phyloP scores from a whole-genome alignment of 2,888 invertebrate species.

The Chrysina gloriosa region DNA sequence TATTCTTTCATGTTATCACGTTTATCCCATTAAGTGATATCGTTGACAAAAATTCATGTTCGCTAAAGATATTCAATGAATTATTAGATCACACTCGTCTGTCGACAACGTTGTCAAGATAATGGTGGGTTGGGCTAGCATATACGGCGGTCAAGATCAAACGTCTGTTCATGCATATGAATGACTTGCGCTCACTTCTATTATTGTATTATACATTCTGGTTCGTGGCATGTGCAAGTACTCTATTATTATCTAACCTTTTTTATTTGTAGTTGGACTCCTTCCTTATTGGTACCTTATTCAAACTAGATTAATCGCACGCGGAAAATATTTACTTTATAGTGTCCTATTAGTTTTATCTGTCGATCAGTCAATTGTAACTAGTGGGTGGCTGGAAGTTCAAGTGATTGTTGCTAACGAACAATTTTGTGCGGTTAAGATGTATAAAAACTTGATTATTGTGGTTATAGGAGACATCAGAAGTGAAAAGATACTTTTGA shows the following conservation, averaged over 20 bases:
- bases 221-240: conserved; percentile 18
- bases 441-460: no score
- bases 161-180: conserved; percentile 28
- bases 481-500: no score
- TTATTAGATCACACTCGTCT: conserved; percentile 32
- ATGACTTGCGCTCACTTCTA: conserved; percentile 23
- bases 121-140: conserved; percentile 25
- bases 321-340: background rate
- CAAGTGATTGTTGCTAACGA: no score
- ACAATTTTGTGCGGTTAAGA: no score
- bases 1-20: no score
- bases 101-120: conserved; percentile 27
- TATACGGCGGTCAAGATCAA: conserved; percentile 37
- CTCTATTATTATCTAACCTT: conserved; percentile 18
- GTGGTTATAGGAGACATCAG: no score
- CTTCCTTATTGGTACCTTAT: background rate
- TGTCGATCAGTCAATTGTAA: background rate
- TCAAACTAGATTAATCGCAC: background rate
- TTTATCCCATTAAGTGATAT: conserved; percentile 4
- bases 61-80: conserved; percentile 8
- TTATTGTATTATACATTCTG: conserved; percentile 18
- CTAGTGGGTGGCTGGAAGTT: no score
- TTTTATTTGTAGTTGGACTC: background rate
- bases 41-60: conserved; percentile 17
- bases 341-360: conserved; percentile 11